Conservation (phyloP, 2,113 vertebrate species). For the Neolamprologus modestus region DNA sequence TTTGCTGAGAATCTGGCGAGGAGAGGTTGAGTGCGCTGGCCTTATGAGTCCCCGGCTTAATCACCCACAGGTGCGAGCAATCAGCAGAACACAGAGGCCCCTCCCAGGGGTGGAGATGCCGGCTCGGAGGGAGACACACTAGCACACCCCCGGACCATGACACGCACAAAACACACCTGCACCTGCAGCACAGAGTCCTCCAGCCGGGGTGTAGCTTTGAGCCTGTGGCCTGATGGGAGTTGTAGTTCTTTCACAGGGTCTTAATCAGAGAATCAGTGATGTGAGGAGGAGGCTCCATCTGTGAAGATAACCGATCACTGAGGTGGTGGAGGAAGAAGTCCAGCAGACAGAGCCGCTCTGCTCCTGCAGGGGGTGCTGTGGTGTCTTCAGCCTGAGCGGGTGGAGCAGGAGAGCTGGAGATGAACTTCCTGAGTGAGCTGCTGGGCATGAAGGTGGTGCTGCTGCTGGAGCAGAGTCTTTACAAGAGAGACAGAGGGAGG, state of each 20-base stretch:
- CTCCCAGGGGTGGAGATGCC: background rate
- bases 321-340: accelerated
- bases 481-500: background rate
- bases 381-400: background rate
- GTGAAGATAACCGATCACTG: accelerated
- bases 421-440: background rate
- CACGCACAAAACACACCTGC: background rate
- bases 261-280: background rate
- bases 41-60: background rate
- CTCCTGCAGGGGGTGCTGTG: background rate
- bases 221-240: background rate
- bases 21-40: accelerated
- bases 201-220: background rate
- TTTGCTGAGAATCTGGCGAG: background rate
- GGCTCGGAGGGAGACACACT: background rate
- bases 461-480: background rate
- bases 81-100: background rate
- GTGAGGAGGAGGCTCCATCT: background rate
- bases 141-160: background rate
- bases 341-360: background rate
- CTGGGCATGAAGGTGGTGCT: background rate
- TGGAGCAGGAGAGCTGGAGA: background rate
- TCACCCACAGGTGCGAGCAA: background rate
- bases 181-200: background rate
- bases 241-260: background rate